Evolutionary conservation across 2,888 invertebrate genomes (phyloP).

Genomic region (Macrosiphum euphorbiae): DNA sequence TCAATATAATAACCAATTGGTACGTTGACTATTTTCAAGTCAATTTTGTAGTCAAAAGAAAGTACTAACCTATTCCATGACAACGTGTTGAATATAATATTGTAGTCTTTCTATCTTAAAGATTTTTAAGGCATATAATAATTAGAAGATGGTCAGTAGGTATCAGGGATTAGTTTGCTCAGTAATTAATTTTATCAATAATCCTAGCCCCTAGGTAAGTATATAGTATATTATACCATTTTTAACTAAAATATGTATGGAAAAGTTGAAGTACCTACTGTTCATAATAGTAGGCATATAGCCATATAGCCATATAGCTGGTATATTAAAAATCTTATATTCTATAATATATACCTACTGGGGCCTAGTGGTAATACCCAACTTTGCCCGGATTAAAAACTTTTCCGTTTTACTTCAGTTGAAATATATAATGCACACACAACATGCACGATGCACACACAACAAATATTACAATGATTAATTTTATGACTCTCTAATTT

Average conservation of each 20-base stretch:
- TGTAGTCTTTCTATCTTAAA: constrained; percentile 12
- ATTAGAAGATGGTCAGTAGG: not conserved
- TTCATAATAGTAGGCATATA: no score
- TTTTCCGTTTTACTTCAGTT: not conserved
- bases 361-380: no score
- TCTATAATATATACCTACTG: no score
- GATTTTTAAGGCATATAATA: not conserved
- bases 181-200: no score
- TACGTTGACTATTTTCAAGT: not conserved
- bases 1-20: not conserved
- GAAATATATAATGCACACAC: not conserved
- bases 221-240: no score
- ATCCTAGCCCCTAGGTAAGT: no score
- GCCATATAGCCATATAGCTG: no score
- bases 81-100: not conserved
- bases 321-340: no score
- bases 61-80: not conserved
- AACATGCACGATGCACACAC: not conserved
- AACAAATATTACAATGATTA: not conserved
- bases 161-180: not conserved
- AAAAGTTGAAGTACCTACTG: no score
- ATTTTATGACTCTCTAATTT: not conserved
- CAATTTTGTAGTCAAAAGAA: constrained; percentile 3
- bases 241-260: no score
- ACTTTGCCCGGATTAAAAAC: not conserved